Conservation (phyloP, 2,113 vertebrate genomes). For the Bothrops jararaca region DNA sequence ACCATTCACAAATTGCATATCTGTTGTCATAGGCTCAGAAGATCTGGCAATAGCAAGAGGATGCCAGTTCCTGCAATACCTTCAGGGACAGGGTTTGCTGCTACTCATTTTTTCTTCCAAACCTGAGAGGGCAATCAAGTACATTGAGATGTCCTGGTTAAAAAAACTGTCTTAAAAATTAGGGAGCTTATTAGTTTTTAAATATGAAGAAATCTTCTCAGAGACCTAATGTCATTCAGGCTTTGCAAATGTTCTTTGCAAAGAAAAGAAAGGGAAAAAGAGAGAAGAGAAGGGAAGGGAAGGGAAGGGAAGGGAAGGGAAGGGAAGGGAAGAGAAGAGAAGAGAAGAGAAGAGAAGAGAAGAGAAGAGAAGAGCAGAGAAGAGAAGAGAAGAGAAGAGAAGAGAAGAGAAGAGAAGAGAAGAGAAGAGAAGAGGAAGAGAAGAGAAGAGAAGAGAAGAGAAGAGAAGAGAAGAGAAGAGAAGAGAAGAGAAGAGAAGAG, state of each 20-base stretch:
- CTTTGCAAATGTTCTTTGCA: background rate
- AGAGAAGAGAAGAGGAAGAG: too few relatives aligned
- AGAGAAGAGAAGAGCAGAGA: too few relatives aligned
- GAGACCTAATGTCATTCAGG: background rate
- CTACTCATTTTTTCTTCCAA: fast-evolving
- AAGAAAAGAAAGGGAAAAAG: background rate
- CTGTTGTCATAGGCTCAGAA: background rate
- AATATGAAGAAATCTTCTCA: background rate
- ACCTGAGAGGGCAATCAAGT: background rate
- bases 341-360: background rate
- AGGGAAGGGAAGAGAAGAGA: too few relatives aligned
- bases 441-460: too few relatives aligned
- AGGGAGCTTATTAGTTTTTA: background rate
- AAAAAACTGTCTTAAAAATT: background rate
- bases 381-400: background rate
- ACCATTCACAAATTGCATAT: background rate
- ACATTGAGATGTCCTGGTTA: fast-evolving
- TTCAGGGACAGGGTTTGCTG: background rate
- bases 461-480: too few relatives aligned
- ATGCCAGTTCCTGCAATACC: too few relatives aligned
- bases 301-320: too few relatives aligned
- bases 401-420: background rate
- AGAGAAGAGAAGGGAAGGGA: background rate
- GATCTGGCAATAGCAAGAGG: background rate
- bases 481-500: too few relatives aligned